These are phyloP conservation scores for Cenopis cana DNA, from an alignment of 2,888 invertebrate genomes.

Conservation along the genomic window DNA sequence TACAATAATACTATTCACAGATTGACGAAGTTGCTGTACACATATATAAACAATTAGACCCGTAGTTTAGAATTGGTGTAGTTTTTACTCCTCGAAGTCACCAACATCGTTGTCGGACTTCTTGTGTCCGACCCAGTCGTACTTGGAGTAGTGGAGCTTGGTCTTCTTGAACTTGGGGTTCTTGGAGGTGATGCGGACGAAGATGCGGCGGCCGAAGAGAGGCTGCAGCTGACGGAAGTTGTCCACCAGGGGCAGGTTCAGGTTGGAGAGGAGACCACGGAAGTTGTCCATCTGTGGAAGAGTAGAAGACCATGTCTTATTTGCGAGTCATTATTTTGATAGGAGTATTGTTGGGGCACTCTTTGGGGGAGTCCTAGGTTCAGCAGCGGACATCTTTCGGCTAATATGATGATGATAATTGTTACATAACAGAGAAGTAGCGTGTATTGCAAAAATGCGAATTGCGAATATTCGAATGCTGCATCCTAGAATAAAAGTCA, in stretches of 20 bases:
- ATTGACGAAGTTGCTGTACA: constrained; percentile 51
- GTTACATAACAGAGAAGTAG: neutral
- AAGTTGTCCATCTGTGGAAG: constrained; percentile 86
- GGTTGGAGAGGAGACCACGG: constrained; percentile 86
- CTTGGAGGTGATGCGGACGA: constrained; percentile 86
- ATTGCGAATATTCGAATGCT: too few species aligned
- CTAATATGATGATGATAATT: too few species aligned
- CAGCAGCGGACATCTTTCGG: too few species aligned
- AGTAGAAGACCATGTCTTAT: neutral
- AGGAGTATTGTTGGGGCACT: too few species aligned
- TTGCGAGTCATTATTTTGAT: neutral
- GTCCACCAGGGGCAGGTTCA: constrained; percentile 87
- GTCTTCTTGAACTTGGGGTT: constrained; percentile 85
- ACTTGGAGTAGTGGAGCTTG: constrained; percentile 85
- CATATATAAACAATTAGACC: constrained; percentile 13
- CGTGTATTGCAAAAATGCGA: neutral
- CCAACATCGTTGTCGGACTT: constrained; percentile 78
- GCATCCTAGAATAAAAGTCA: neutral
- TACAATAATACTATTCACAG: constrained; percentile 60
- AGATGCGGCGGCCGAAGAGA: constrained; percentile 88
- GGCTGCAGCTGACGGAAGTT: constrained; percentile 89
- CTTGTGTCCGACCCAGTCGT: constrained; percentile 87
- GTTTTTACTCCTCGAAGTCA: constrained; percentile 75
- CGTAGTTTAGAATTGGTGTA: constrained; percentile 11
- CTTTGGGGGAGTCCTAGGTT: too few species aligned